phyloP scores from a whole-genome alignment of 2,113 vertebrate species.

The Melanerpes aurifrons region DNA sequence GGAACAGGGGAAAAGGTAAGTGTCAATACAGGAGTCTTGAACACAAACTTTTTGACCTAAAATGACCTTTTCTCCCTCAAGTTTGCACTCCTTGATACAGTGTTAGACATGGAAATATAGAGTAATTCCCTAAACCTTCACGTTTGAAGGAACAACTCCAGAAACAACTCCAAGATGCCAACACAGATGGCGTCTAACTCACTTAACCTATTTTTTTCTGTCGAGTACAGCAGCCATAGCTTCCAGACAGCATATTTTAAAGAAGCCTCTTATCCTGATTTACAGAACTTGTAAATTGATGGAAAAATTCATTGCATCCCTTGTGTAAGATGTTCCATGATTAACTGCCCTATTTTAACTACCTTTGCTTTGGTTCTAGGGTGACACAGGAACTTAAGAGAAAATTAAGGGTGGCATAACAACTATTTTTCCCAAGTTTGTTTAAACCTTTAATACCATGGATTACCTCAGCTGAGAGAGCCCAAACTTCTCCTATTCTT shows the following conservation, averaged over 20 bases:
- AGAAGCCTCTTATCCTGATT: conserved; percentile 7
- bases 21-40: not conserved
- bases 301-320: not conserved
- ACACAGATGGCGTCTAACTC: not conserved
- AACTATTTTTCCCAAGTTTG: not conserved
- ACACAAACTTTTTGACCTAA: not conserved
- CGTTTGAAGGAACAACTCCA: not conserved
- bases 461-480: not conserved
- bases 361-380: not conserved
- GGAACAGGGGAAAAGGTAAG: not conserved
- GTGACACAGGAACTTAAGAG: not conserved
- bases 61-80: not conserved
- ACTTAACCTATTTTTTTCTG: not conserved
- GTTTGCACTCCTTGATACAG: not conserved
- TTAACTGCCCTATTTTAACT: conserved; percentile 23
- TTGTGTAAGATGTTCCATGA: not conserved
- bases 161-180: not conserved
- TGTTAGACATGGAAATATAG: not conserved
- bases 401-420: not conserved
- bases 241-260: not conserved
- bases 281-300: not conserved
- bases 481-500: not conserved
- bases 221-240: not conserved
- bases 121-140: not conserved
- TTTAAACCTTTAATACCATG: not conserved